Base-by-base conservation (phyloP, 1,140 invertebrate species). In the Dreissena polymorpha region DNA sequence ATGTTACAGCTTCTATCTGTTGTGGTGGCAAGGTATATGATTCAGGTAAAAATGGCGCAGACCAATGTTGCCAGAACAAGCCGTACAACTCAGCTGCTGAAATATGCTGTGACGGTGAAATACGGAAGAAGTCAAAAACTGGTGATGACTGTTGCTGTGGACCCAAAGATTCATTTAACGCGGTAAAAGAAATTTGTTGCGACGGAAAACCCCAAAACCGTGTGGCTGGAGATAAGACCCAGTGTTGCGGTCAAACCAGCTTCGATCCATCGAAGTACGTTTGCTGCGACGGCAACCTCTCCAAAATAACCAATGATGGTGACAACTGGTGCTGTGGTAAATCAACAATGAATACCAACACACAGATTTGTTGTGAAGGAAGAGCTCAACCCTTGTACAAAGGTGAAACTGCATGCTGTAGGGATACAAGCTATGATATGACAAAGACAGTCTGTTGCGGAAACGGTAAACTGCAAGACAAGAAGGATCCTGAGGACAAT, bases 291-390 rank as follows among this genome's bases (percentile, higher is more conserved):
- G 74, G 68, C 14, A 70, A 70, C 27, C 27, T 83, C 10, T 53
- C 57, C 27, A 64, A 29, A 51, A 76, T 75, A 29, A 18, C n/a
- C 18, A 53, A 60, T 51, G 29, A 60, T 12, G 81, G 53, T 21
- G 73, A 83, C 53, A 83, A 83, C 55, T 83, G 81, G 81, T 83
- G 81, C 49, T 83, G 81, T 68, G 81, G 81, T 21, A 71, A 76
- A 70, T 60, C 73, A 64, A 71, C 73, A 64, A 83, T 83, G 81
- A 49, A 83, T 23, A 76, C 55, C 39, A 51, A 69, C 23, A 76
- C 65, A 50, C n/a, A 67, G 39, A 77, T 77, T 29, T 83, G 81
- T 49, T 83, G 81, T 39, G 53, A 55, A n/a, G 81, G 81, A 3
- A 83, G 51, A 14, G 21, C 81, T 0, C 60, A 74, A 55, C 57